Percentiles rank a stretch among this genome's conserved stretches.
phyloP scores from a whole-genome alignment of 2,888 invertebrate species.

The Xestia xanthographa region DNA sequence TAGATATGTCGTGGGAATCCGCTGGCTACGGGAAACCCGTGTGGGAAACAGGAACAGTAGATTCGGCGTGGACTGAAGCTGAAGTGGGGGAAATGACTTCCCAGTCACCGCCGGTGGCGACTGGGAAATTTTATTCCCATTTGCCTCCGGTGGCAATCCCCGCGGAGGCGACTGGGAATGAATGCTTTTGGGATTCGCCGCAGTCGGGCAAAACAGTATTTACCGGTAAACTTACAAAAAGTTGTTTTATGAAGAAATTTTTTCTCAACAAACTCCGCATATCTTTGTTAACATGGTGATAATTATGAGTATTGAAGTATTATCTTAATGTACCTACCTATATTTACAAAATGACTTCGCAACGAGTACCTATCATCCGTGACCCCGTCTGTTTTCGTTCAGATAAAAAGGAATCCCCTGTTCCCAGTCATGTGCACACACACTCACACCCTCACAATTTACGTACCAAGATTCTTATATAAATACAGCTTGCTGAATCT shows the following conservation, averaged over 20 bases:
- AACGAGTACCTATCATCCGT: slow-evolving; percentile 16
- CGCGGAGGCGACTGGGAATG: too few species aligned
- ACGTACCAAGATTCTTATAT: slow-evolving; percentile 31
- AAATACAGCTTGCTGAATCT: slow-evolving; percentile 30
- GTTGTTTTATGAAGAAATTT: background rate
- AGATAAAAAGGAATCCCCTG: slow-evolving; percentile 64
- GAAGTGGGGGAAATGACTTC: too few species aligned
- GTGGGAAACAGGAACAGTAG: background rate
- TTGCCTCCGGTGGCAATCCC: too few species aligned
- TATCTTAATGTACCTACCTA: background rate
- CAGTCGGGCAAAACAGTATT: background rate
- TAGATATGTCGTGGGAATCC: background rate
- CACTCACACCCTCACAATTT: slow-evolving; percentile 6
- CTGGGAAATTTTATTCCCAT: too few species aligned
- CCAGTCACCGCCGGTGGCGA: too few species aligned
- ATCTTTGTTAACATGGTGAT: slow-evolving; percentile 3
- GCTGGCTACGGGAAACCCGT: too few species aligned
- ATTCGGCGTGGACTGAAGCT: too few species aligned
- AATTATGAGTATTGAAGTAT: background rate
- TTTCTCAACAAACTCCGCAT: background rate
- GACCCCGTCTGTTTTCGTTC: slow-evolving; percentile 47
- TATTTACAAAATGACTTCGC: slow-evolving; percentile 17
- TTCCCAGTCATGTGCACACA: slow-evolving; percentile 25
- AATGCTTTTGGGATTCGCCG: background rate
- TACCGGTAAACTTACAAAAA: background rate